Conservation (phyloP, 2,113 vertebrate genomes). For the Forbesichthys papilliferus region DNA sequence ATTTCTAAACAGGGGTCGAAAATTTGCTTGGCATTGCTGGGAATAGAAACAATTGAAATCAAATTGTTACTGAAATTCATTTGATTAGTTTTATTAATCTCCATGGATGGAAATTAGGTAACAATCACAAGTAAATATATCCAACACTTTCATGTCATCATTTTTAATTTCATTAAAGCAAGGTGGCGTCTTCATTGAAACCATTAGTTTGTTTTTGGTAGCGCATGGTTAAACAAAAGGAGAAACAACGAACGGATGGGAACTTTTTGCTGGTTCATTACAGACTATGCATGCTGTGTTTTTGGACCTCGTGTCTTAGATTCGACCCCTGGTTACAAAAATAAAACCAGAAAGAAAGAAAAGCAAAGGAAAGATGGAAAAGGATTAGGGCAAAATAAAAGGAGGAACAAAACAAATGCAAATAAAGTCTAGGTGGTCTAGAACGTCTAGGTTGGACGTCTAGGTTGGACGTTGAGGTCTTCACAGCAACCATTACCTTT, state of each 20-base stretch:
- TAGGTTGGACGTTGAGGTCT: conserved; percentile 75
- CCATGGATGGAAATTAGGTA: too few species aligned
- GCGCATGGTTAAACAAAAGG: conserved; percentile 23
- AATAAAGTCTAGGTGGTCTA: conserved; percentile 71
- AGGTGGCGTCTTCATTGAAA: conserved; percentile 17
- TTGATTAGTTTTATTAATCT: background rate
- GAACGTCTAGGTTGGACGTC: conserved; percentile 71
- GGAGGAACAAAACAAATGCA: conserved; percentile 64
- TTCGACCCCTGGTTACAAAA: conserved; percentile 78
- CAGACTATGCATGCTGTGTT: conserved; percentile 63
- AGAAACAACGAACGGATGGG: conserved; percentile 28
- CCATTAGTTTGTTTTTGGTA: conserved; percentile 10
- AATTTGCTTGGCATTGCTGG: conserved; percentile 30
- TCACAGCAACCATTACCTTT: conserved; percentile 82
- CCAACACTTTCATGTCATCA: conserved; percentile 24
- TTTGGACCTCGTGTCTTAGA: conserved; percentile 67
- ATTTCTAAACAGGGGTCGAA: conserved; percentile 75
- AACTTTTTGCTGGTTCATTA: conserved; percentile 37
- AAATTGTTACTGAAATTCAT: conserved; percentile 14
- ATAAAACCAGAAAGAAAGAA: conserved; percentile 27
- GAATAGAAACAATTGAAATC: conserved; percentile 32
- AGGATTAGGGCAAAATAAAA: conserved; percentile 33
- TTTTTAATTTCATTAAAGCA: conserved; percentile 8
- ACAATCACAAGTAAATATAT: conserved; percentile 13
- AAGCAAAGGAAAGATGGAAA: conserved; percentile 4